phyloP scores from a whole-genome alignment of 2,888 invertebrate species.

The Crepidodera aurea region DNA sequence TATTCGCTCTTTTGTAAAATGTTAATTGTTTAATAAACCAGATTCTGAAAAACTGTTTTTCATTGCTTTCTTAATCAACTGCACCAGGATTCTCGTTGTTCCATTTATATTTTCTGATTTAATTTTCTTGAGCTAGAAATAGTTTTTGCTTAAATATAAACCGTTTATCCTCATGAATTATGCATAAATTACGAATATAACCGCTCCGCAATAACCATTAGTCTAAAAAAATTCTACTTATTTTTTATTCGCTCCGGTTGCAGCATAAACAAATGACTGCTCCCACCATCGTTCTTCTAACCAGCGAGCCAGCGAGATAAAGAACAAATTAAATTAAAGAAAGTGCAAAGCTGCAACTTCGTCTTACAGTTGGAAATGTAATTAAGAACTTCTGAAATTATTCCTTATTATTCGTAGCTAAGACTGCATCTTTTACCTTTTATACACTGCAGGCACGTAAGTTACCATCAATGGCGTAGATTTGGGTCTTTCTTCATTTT shows the following conservation, averaged over 20 bases:
- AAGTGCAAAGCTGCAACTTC: constrained; percentile 32
- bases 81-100: too few species aligned
- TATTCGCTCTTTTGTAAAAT: too few species aligned
- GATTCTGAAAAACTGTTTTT: too few species aligned
- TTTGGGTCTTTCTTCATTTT: not conserved
- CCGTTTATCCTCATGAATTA: not conserved
- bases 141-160: not conserved
- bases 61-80: too few species aligned
- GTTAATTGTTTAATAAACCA: too few species aligned
- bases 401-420: constrained; percentile 34
- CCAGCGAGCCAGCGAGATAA: constrained; percentile 8
- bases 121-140: too few species aligned
- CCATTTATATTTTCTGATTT: too few species aligned
- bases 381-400: constrained; percentile 35
- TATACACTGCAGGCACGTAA: constrained; percentile 26
- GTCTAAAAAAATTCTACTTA: not conserved
- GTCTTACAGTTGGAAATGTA: constrained; percentile 29
- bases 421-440: constrained; percentile 12
- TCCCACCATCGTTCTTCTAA: not conserved
- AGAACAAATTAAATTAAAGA: constrained; percentile 29
- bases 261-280: constrained; percentile 13
- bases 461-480: constrained; percentile 14
- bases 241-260: not conserved
- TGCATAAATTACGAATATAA: constrained; percentile 1
- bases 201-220: constrained; percentile 1